Evolutionary conservation across 2,888 invertebrate species (phyloP).

Genomic region (Diabrotica balteata): DNA sequence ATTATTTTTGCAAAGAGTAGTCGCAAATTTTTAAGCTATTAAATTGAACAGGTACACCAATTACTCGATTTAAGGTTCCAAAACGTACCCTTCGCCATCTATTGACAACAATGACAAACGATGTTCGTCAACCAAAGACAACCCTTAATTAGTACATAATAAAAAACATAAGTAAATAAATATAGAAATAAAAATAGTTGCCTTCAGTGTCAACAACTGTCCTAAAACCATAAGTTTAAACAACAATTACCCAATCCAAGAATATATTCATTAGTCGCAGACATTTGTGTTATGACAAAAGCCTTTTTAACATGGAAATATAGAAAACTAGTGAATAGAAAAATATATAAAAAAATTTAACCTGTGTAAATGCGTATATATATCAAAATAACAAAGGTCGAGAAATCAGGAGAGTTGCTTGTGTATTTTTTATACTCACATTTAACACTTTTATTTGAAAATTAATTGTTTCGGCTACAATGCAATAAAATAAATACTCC

Average conservation of each 20-base stretch:
- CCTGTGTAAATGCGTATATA: constrained; percentile 24
- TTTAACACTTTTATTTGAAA: too few relatives aligned
- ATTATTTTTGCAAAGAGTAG: too few relatives aligned
- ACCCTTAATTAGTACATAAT: constrained; percentile 27
- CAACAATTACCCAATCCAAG: constrained; percentile 49
- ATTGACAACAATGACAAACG: constrained; percentile 46
- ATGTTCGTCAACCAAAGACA: constrained; percentile 40
- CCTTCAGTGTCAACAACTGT: constrained; percentile 43
- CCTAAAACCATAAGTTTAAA: constrained; percentile 40
- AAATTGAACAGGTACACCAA: too few relatives aligned
- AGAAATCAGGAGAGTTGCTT: constrained; percentile 31
- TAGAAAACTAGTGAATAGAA: constrained; percentile 37
- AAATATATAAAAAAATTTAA: constrained; percentile 35
- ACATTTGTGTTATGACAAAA: constrained; percentile 56
- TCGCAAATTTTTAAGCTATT: too few relatives aligned
- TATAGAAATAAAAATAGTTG: constrained; percentile 35
- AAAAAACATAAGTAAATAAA: constrained; percentile 16
- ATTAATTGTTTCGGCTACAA: too few relatives aligned
- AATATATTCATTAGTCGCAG: constrained; percentile 52
- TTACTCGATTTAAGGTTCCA: constrained; percentile 8
- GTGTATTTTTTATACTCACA: not conserved
- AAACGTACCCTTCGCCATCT: constrained; percentile 42
- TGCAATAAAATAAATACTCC: too few relatives aligned
- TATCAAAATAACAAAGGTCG: constrained; percentile 34
- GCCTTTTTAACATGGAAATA: constrained; percentile 49